Evolutionary conservation across 2,797 vertebrate species (phyloP).

Genomic region (Sitta carolinensis): DNA sequence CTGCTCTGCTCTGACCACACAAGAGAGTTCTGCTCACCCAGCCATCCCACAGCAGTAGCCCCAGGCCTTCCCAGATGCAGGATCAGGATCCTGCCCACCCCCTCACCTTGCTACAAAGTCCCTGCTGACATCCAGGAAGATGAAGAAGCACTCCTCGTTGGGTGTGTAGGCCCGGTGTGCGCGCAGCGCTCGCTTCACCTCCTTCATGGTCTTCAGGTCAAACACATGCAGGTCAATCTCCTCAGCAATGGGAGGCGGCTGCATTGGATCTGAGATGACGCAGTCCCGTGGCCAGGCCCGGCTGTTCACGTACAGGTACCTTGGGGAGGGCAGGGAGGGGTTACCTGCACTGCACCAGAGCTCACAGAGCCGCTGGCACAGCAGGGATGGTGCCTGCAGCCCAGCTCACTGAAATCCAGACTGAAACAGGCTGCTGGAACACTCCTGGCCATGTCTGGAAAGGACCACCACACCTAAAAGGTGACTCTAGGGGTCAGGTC

Average conservation of each 20-base stretch:
- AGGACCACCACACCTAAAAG: not conserved
- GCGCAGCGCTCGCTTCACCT: conserved; percentile 88
- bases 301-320: conserved; percentile 97
- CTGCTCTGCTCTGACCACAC: not conserved
- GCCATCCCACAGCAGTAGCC: fast-evolving
- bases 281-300: conserved; percentile 93
- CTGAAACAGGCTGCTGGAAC: not conserved
- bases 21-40: not conserved
- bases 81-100: not conserved
- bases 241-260: conserved; percentile 93
- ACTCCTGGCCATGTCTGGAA: not conserved
- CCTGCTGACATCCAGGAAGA: conserved; percentile 95
- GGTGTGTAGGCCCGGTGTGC: conserved; percentile 95
- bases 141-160: conserved; percentile 96
- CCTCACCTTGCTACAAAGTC: conserved; percentile 95
- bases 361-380: not conserved
- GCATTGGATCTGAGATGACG: conserved; percentile 92
- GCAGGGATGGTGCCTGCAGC: not conserved
- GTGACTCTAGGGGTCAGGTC: not conserved
- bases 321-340: conserved; percentile 38
- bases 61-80: fast-evolving
- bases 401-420: not conserved
- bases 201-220: conserved; percentile 92
- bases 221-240: conserved; percentile 96
- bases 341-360: not conserved